Percentiles rank a stretch among this genome's conserved stretches.
phyloP scores from a whole-genome alignment of 2,113 vertebrate species.

The Marmota monax region DNA sequence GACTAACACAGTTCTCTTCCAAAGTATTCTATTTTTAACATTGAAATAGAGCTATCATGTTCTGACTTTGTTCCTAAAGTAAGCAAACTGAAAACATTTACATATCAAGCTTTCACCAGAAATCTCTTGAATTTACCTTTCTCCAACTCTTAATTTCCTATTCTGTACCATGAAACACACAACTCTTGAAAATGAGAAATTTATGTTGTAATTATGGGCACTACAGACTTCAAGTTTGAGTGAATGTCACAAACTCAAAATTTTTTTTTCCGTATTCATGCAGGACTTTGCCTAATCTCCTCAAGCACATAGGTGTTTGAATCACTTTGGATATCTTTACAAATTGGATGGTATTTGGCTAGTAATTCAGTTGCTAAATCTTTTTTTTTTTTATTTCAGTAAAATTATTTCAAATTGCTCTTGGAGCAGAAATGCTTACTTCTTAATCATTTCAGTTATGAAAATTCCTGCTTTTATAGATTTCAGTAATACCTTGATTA shows the following conservation, averaged over 20 bases:
- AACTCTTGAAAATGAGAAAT: neutral
- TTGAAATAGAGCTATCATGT: neutral
- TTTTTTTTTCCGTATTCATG: neutral
- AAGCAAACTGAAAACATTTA: neutral
- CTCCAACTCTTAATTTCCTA: neutral
- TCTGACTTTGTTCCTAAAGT: neutral
- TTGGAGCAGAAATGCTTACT: neutral
- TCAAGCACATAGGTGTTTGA: neutral
- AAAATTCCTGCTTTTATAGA: neutral
- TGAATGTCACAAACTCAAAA: neutral
- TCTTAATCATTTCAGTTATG: neutral
- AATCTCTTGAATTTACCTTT: neutral
- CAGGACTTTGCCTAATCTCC: neutral
- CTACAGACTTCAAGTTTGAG: neutral
- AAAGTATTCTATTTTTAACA: neutral
- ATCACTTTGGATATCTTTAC: neutral
- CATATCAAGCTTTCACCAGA: neutral
- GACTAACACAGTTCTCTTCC: neutral
- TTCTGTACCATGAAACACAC: neutral
- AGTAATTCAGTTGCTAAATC: neutral
- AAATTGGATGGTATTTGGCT: neutral
- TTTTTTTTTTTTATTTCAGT: neutral
- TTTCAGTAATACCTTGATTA: neutral
- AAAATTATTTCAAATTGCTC: conserved; percentile 8
- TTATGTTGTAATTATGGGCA: neutral